Evolutionary conservation across 2,888 invertebrate genomes (phyloP).

Genomic region (Coelinius sp.): DNA sequence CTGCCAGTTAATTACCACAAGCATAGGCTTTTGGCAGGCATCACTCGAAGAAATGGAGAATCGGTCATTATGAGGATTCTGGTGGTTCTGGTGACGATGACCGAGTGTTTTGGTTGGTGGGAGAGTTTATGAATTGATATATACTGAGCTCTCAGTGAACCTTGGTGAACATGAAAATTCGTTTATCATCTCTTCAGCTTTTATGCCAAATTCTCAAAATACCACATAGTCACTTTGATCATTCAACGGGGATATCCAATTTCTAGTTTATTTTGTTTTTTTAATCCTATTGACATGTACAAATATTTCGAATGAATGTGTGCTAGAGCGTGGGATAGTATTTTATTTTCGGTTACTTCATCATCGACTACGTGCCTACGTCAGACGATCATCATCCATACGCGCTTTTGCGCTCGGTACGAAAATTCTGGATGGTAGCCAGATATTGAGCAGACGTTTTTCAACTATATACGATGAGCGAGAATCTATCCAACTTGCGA

Average conservation of each 20-base stretch:
- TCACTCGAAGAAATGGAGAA: not conserved
- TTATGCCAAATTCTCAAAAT: not conserved
- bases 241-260: not conserved
- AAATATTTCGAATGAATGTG: not conserved
- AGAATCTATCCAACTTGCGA: constrained; percentile 62
- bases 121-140: too few species aligned
- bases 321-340: constrained; percentile 30
- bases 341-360: constrained; percentile 63
- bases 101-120: too few species aligned
- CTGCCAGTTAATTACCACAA: constrained; percentile 58
- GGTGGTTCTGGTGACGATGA: not conserved
- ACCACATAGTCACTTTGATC: not conserved
- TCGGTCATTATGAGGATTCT: too few species aligned
- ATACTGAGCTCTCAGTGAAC: not conserved
- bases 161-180: not conserved
- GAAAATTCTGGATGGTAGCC: constrained; percentile 39
- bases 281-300: not conserved
- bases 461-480: constrained; percentile 50
- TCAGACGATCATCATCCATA: constrained; percentile 56
- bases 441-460: constrained; percentile 41
- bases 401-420: constrained; percentile 50
- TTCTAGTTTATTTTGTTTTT: not conserved
- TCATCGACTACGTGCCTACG: constrained; percentile 58
- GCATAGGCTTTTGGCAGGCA: constrained; percentile 40
- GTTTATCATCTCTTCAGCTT: not conserved